Evolutionary conservation across 2,888 invertebrate genomes (phyloP), one percentile per base, ranked within the genome.

Genomic region (Ectemnius lituratus): DNA sequence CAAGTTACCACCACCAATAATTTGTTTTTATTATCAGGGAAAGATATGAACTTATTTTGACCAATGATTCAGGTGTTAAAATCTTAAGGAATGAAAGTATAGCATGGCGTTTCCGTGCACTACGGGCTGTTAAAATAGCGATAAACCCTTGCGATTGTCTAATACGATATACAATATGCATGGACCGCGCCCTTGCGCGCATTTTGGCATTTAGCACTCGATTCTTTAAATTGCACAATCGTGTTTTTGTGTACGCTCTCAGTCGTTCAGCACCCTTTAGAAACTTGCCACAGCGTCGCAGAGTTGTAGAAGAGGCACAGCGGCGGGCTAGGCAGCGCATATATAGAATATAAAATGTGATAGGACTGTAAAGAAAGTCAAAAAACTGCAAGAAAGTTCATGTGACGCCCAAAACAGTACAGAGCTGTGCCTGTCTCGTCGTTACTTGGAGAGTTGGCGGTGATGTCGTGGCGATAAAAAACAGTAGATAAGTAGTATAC

Each of bases 281-380:
- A 86, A 83, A 86, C 83, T 84, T 82, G 86, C 85, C 81, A 81
- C 37, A 37, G 37, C 37, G 82, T 84, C 82, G 85, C 84, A 85
- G 83, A 79, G 87, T 85, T 86, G 87, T 85, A 87, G 86, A 85
- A 86, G 86, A 37, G 37, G 37, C 37, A 37, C 87, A 86, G 87
- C 87, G 84, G 87, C 86, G 80, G 82, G 37, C 37, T 85, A 87
- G 86, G 84, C 84, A 85, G 88, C 87, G 87, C 85, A 86, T 84
- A 37, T 86, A 87, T 84, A 87, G 84, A 91, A 37, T 37, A 89
- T 91, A 90, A 91, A 91, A 90, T 65, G 81, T 83, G 85, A 85
- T 74, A 87, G 86, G 84, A 88, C 85, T 88, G 86, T 84, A 85
- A 86, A 88, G 85, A 85, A 83, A 37, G 37, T 37, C 83, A 74